Base-by-base conservation (phyloP, 2,888 invertebrate genomes). In the Melangyna quadrimaculata region DNA sequence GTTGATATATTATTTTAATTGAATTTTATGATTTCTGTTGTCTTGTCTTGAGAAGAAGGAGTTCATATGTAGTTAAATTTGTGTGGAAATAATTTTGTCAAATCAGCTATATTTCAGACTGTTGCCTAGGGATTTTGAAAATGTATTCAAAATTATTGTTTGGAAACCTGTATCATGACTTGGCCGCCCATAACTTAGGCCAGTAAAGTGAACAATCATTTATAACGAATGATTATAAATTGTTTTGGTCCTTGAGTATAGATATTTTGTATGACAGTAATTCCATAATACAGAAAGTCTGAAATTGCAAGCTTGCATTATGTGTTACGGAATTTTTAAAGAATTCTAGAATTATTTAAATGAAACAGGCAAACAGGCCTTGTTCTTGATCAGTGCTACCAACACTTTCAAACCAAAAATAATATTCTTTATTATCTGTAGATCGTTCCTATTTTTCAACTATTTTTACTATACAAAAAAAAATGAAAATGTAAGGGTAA, bases 1-100 rank as follows among this genome's bases (percentile, higher is more conserved):
- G 19, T 40, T 78, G 82, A 83, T 55, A 83, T 67, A 83, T 69
- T 61, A 22, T 73, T 73, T 73, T 61, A 73, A 73, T 69, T 73
- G 73, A 73, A 72, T 78, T 70, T 78, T 78, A 55, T 40, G 69
- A 69, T 32, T 29, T 70, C 19, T 57, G 27, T 17, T 55, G 17
- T n/a, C 6, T 37, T 57, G 19, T 12, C 3, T 27, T 57, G n/a
- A 17, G 1, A 53, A n/a, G 4, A 27, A 53, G 27, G n/a, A 53
- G 53, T 53, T 51, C 0, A 19, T 19, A 14, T n/a, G 6, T 37
- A 12, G 22, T 48, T 48, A 22, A 22, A 51, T 22, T 24, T 51
- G 22, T 32, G 32, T 19, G 22, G 14, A 4, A 35, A 19, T 19
- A 57, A 57, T 35, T 59, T 57, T 45, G 45, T 19, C 19, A 45